phyloP scores from a whole-genome alignment of 2,797 vertebrate genomes.

The Hafferia zeledoni region DNA sequence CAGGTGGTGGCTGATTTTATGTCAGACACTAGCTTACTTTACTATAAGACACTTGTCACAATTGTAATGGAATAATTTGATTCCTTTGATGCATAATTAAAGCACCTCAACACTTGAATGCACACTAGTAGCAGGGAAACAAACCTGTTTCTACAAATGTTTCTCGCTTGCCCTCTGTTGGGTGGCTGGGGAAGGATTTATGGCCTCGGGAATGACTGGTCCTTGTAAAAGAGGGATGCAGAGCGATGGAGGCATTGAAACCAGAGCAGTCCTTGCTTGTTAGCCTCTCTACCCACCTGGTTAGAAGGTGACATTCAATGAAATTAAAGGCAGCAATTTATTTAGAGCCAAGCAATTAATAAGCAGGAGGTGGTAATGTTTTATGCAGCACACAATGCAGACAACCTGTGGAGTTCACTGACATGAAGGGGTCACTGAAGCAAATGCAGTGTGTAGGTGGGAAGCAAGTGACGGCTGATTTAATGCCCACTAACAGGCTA shows the following conservation, averaged over 20 bases:
- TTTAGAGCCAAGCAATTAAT: conserved; percentile 35
- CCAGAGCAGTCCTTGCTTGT: neutral
- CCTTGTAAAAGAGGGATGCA: neutral
- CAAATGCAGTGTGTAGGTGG: neutral
- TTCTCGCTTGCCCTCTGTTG: conserved; percentile 47
- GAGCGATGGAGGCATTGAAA: neutral
- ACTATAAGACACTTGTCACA: accelerated
- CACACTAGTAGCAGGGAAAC: neutral
- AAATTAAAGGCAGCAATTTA: conserved; percentile 32
- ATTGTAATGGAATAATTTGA: neutral
- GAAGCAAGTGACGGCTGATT: conserved; percentile 32
- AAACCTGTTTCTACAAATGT: accelerated
- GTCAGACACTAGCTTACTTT: neutral
- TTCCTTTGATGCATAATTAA: neutral
- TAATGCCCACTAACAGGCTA: conserved; percentile 34
- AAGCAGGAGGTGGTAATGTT: neutral
- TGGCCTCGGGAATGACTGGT: neutral
- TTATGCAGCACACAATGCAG: conserved; percentile 16
- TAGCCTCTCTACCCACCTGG: conserved; percentile 14
- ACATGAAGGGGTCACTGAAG: neutral
- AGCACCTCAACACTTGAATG: neutral
- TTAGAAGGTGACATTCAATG: conserved; percentile 54
- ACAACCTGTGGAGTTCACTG: conserved; percentile 22
- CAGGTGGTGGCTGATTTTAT: neutral
- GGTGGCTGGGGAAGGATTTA: neutral